Evolutionary conservation across 2,113 vertebrate species (phyloP).

Genomic region (Chaenocephalus aceratus): DNA sequence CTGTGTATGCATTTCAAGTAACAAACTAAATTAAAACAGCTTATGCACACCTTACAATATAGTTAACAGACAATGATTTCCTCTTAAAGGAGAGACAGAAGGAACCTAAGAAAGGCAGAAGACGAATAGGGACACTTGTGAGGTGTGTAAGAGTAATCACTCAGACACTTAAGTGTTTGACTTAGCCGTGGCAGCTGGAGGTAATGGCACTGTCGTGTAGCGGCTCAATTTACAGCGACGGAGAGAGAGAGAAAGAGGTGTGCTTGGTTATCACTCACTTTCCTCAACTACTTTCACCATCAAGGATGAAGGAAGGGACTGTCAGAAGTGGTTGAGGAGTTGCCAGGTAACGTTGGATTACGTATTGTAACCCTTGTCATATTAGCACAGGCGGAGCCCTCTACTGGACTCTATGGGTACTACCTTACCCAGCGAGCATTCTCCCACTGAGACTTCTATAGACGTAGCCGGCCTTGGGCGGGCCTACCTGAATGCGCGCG

Average conservation of each 20-base stretch:
- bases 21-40: background rate
- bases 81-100: slow-evolving; percentile 10
- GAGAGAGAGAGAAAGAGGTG: slow-evolving; percentile 34
- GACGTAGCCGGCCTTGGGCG: too few species aligned
- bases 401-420: too few species aligned
- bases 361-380: too few species aligned
- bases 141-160: slow-evolving; percentile 62
- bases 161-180: slow-evolving; percentile 72
- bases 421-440: too few species aligned
- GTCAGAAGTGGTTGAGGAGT: slow-evolving; percentile 27
- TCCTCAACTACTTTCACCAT: slow-evolving; percentile 48
- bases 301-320: slow-evolving; percentile 41
- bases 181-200: slow-evolving; percentile 71
- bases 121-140: slow-evolving; percentile 52
- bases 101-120: slow-evolving; percentile 15
- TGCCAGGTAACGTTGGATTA: slow-evolving; percentile 18
- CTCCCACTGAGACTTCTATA: too few species aligned
- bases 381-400: too few species aligned
- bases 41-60: too few species aligned
- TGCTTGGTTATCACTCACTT: slow-evolving; percentile 65
- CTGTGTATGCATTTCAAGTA: background rate
- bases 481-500: too few species aligned
- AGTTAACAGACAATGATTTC: slow-evolving; percentile 2
- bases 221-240: slow-evolving; percentile 67
- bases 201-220: slow-evolving; percentile 75